Base-by-base conservation (phyloP, 92 coral and sea anemone genomes). In the Palythoa grandiflora region DNA sequence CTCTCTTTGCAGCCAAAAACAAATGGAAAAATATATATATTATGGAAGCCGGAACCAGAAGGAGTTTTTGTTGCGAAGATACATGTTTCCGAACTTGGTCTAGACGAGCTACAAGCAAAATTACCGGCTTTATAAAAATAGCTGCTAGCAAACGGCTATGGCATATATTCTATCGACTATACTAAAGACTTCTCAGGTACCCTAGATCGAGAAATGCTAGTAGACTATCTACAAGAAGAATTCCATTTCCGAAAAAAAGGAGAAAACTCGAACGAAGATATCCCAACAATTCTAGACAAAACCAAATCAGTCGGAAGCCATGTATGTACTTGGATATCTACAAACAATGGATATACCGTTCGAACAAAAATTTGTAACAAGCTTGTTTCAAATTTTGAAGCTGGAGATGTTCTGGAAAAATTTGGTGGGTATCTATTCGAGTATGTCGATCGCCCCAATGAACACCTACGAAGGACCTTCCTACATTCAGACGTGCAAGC, bases 311-410 rank as follows among this genome's bases (percentile, higher is more conserved):
- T 89, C 13, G 92, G 89, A 11, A 17, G 77, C 79, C 89, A 84
- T n/a, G 92, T 89, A 5, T 89, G 80, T 63, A 75, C 91, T 11
- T 83, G 88, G 88, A 36, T 89, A 1, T 57, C 40, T 6, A 87
- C 73, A 7, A 17, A 20, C 87, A 81, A 13, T 1, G 89, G 74
- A 9, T 61, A 68, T 70, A 68, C 86, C 14, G 38, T 47, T 12
- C 78, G 85, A 1, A 84, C 86, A 1, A 89, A 84, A 83, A 13
- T 89, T 38, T 83, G 76, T 79, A 89, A 84, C 84, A 84, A 84
- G 68, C 14, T 89, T 17, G 92, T 89, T 8, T 89, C 88, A n/a
- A 76, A 84, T 79, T 89, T 84, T 84, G 89, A 89, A 40, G 84
- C 84, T 9, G 88, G 78, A 20, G 88, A 83, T 47, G 72, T 89